Evolutionary conservation across 2,888 invertebrate species (phyloP).

Genomic region (Pteria penguin): DNA sequence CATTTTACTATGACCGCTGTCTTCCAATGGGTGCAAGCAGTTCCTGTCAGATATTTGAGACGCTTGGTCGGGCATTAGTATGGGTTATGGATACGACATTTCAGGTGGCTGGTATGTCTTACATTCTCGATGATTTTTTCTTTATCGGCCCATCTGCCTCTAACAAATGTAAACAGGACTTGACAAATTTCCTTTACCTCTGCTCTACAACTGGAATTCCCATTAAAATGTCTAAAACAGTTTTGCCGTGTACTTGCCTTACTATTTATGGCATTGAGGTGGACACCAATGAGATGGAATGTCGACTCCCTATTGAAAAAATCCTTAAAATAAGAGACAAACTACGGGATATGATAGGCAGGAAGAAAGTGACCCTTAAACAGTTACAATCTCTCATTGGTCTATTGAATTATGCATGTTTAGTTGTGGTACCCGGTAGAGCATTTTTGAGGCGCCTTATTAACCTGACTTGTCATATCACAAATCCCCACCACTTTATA

Average conservation of each 20-base stretch:
- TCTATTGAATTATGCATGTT: slow-evolving; percentile 37
- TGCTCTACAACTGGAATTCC: slow-evolving; percentile 20
- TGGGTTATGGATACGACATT: slow-evolving; percentile 4
- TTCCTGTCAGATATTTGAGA: slow-evolving; percentile 14
- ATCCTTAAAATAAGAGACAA: slow-evolving; percentile 9
- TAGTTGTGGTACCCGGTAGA: slow-evolving; percentile 28
- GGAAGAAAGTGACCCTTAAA: slow-evolving; percentile 14
- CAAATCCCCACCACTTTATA: slow-evolving; percentile 7
- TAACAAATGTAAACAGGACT: not conserved
- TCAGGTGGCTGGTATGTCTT: not conserved
- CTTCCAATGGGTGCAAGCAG: slow-evolving; percentile 8
- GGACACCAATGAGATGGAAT: slow-evolving; percentile 25
- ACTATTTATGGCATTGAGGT: slow-evolving; percentile 32
- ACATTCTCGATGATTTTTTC: slow-evolving; percentile 17
- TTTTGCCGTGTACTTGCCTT: slow-evolving; percentile 13
- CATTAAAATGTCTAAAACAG: slow-evolving; percentile 28
- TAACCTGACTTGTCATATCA: slow-evolving; percentile 23
- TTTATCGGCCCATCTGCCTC: not conserved
- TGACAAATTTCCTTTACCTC: slow-evolving; percentile 3
- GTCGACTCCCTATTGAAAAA: slow-evolving; percentile 24
- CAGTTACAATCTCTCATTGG: slow-evolving; percentile 41
- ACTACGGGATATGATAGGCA: not conserved
- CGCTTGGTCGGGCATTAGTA: not conserved
- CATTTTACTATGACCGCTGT: not conserved
- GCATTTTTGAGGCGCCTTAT: slow-evolving; percentile 35